A percentile compares a stretch with the other conserved stretches of the same genome.
These are phyloP conservation scores for Pangasius macronema DNA, from an alignment of 2,797 vertebrate genomes.

Conservation along the genomic window DNA sequence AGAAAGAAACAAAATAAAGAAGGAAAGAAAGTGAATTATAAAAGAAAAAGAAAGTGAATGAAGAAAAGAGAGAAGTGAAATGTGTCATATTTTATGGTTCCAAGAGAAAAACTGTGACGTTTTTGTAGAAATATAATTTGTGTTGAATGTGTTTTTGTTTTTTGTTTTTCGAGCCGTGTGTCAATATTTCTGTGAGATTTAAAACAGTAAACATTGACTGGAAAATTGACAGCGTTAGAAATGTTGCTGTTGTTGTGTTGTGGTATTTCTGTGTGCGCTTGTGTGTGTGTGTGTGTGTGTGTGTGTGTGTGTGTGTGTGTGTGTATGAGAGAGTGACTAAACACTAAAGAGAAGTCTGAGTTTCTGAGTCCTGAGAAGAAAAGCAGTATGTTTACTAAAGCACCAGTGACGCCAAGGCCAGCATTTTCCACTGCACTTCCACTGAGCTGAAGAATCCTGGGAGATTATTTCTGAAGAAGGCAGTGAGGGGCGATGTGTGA, in stretches of 20 bases:
- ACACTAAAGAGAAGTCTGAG: constrained; percentile 11
- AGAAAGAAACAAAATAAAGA: not conserved
- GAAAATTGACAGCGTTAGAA: not conserved
- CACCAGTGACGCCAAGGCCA: constrained; percentile 54
- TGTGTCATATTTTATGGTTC: not conserved
- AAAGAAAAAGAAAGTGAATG: not conserved
- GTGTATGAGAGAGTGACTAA: not conserved
- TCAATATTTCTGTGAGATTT: not conserved
- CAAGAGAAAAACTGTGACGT: not conserved
- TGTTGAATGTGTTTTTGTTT: not conserved
- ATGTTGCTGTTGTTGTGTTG: not conserved
- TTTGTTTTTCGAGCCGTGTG: not conserved
- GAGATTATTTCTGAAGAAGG: constrained; percentile 66
- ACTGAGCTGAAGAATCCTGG: constrained; percentile 56
- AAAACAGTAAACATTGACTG: constrained; percentile 3
- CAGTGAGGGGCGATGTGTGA: constrained; percentile 61
- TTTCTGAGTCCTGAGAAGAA: constrained; percentile 54
- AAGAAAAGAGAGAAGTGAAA: too few relatives aligned
- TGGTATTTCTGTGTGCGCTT: not conserved
- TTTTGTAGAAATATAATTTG: not conserved
- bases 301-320: not conserved
- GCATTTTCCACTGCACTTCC: constrained; percentile 68
- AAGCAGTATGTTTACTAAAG: constrained; percentile 64
- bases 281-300: not conserved
- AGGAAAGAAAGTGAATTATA: not conserved